Base-by-base conservation (phyloP, 2,113 vertebrate genomes). In the Coryphaenoides rupestris region DNA sequence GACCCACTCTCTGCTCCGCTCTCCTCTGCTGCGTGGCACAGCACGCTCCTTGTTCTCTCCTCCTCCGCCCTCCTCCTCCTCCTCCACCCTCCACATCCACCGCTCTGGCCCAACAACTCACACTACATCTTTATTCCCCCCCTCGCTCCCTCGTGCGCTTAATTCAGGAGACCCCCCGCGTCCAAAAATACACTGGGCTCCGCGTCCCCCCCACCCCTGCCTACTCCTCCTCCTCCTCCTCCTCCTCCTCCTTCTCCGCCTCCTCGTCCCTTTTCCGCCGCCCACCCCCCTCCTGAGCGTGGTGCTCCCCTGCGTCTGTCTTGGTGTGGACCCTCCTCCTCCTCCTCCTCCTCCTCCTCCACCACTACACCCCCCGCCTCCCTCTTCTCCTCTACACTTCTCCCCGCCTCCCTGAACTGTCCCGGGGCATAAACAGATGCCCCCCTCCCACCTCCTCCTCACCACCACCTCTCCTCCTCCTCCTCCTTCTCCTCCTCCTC, bases 101-200 rank as follows among this genome's bases (percentile, higher is more conserved):
- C 47, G 47, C n/a, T 50, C 47, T 3, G 47, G n/a, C 47, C n/a
- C 47, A 16, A 50, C 47, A 2, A 69, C 82, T 88, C 86, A 92
- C 89, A 91, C 90, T 91, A 89, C 89, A 92, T 91, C 91, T 90
- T 91, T 92, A 92, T 90, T 88, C 85, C 87, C 78, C 70, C 79
- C 3, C 84, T 87, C 77, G 72, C 79, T 6, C 12, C 19, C 54
- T 71, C 55, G 77, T 81, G 83, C 66, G 63, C 76, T 88, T 86
- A 84, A 86, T 85, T 89, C 87, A 85, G 77, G 79, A 87, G 87
- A 75, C 16, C 15, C 84, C 76, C 87, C 83, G 80, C 77, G 81
- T 88, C 75, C 86, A 83, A 87, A 90, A 90, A 91, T 89, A 89
- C 71, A 40, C 33, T 10, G 33, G 33, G 33, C 33, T 12, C 33